Percentiles rank a stretch among this genome's conserved stretches.
These are phyloP conservation scores for Halcyon chelicuti DNA, from an alignment of 2,797 vertebrate genomes.

Conservation along the genomic window DNA sequence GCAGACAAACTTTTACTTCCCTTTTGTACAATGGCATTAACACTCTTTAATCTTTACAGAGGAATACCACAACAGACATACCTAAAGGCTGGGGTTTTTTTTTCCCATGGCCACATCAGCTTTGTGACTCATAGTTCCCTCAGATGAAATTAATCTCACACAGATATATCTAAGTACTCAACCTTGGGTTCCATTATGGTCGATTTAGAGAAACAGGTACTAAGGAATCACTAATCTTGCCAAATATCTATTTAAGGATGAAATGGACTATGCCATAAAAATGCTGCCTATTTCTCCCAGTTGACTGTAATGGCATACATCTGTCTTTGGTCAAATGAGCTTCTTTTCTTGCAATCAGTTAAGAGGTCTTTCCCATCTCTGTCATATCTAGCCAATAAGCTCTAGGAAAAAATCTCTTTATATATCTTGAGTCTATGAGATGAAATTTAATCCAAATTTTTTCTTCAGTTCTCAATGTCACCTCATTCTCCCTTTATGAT, in stretches of 20 bases:
- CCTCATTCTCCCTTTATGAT: background rate
- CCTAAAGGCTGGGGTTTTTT: background rate
- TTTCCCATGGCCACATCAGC: background rate
- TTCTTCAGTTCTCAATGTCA: background rate
- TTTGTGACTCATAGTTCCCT: background rate
- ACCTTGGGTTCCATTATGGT: background rate
- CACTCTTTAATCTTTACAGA: background rate
- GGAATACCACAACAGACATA: background rate
- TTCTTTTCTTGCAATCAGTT: background rate
- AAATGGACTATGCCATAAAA: constrained; percentile 8
- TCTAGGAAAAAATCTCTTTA: background rate
- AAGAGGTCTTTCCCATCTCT: background rate
- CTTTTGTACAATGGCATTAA: background rate
- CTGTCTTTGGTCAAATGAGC: constrained; percentile 9
- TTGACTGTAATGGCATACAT: background rate
- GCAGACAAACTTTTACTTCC: background rate
- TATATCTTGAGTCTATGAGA: background rate
- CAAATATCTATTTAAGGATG: constrained; percentile 18
- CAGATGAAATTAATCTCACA: background rate
- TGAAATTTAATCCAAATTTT: background rate
- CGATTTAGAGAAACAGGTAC: background rate
- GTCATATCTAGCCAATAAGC: background rate
- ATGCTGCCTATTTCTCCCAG: background rate
- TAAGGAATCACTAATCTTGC: constrained; percentile 27
- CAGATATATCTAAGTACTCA: background rate